Conservation (phyloP, 2,113 vertebrate species). For the Pterocles gutturalis region DNA sequence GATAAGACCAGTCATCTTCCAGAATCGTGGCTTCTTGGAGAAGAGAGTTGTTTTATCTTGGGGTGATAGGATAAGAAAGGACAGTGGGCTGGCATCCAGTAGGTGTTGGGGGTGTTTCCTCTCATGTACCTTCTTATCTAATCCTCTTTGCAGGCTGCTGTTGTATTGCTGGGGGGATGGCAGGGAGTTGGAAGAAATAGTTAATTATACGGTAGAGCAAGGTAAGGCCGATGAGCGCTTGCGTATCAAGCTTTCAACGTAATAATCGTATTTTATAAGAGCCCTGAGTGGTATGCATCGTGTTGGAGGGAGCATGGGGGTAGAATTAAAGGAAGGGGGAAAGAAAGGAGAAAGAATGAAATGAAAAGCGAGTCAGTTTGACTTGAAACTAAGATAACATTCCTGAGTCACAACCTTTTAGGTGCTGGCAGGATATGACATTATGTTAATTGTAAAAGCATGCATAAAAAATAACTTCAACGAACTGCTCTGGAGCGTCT, state of each 20-base stretch:
- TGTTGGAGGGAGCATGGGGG: background rate
- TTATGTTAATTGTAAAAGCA: constrained; percentile 59
- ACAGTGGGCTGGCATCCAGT: background rate
- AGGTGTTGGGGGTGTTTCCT: background rate
- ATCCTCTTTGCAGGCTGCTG: background rate
- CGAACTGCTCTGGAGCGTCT: constrained; percentile 6
- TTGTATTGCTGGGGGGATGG: background rate
- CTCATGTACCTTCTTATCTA: background rate
- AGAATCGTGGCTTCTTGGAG: accelerated
- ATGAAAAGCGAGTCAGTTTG: background rate
- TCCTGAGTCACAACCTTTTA: constrained; percentile 32
- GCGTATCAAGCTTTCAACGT: background rate
- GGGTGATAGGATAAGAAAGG: background rate
- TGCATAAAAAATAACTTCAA: constrained; percentile 14
- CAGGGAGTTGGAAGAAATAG: background rate
- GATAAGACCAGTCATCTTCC: background rate
- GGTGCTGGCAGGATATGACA: background rate
- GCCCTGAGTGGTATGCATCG: accelerated
- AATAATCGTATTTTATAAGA: background rate
- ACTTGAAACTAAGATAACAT: constrained; percentile 23
- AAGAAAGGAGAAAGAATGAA: background rate
- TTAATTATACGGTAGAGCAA: background rate
- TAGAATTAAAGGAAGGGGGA: background rate
- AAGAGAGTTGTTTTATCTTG: background rate
- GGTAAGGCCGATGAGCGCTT: background rate